Conservation (phyloP, 2,113 vertebrate genomes). For the western clawed frog (Xenopus tropicalis) region DNA sequence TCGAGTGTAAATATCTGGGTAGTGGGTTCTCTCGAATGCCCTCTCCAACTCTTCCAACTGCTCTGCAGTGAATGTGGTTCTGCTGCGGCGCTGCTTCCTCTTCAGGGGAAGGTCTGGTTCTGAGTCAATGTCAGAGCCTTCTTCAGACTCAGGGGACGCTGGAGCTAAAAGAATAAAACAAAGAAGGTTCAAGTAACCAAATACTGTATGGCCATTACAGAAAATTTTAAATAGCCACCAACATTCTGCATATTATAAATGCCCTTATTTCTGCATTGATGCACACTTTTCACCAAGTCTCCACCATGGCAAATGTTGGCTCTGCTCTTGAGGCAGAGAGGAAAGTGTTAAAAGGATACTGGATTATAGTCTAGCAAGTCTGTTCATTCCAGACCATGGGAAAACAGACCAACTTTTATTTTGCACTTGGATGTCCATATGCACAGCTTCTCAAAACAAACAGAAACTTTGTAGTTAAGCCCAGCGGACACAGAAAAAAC, state of each 20-base stretch:
- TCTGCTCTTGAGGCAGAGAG: background rate
- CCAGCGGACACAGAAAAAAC: slow-evolving; percentile 23
- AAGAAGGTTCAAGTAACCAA: background rate
- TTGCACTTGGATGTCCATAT: slow-evolving; percentile 17
- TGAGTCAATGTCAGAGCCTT: slow-evolving; percentile 95
- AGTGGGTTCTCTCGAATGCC: slow-evolving; percentile 96
- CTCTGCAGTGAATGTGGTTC: slow-evolving; percentile 95
- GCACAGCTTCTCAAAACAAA: slow-evolving; percentile 31
- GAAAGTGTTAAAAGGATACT: background rate
- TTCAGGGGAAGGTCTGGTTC: slow-evolving; percentile 94
- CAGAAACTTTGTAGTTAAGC: slow-evolving; percentile 37
- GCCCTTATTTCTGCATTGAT: no score
- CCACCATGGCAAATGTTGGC: no score
- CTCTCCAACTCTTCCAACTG: slow-evolving; percentile 95
- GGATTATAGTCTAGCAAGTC: slow-evolving; percentile 1
- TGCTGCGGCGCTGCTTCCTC: slow-evolving; percentile 92
- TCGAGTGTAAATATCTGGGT: slow-evolving; percentile 96
- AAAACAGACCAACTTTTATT: slow-evolving; percentile 25
- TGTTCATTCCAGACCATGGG: slow-evolving; percentile 35
- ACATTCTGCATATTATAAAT: no score
- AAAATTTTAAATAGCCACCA: no score
- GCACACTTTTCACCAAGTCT: no score
- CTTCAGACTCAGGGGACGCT: slow-evolving; percentile 89
- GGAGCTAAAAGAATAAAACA: slow-evolving; percentile 42
- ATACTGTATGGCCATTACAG: no score